A percentile compares a stretch with the other conserved stretches of the same genome.
phyloP scores from a whole-genome alignment of 2,888 invertebrate genomes.

The Bugulina stolonifera region DNA sequence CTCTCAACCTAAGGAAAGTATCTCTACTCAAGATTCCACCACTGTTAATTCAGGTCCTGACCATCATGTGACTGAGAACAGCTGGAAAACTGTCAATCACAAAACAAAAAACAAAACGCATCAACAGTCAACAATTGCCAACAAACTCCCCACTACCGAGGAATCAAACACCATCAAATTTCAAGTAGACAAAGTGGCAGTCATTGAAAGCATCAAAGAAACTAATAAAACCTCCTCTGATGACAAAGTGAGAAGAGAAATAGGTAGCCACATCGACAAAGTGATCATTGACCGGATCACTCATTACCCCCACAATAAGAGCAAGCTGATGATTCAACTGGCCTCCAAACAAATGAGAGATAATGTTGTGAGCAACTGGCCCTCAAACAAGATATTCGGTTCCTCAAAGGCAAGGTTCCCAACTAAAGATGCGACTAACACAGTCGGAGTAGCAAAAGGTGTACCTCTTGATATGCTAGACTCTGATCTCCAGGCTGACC shows the following conservation, averaged over 20 bases:
- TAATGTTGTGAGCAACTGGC: background rate
- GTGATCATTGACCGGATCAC: slow-evolving; percentile 11
- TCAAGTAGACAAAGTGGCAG: slow-evolving; percentile 4
- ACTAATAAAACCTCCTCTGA: slow-evolving; percentile 5
- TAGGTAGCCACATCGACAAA: slow-evolving; percentile 13
- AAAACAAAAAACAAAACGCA: slow-evolving; percentile 1
- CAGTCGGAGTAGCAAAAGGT: slow-evolving; percentile 14
- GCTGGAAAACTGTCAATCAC: background rate
- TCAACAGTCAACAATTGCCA: no score
- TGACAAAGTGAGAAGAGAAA: slow-evolving; percentile 21
- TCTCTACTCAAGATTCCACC: background rate
- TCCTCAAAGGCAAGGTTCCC: slow-evolving; percentile 2
- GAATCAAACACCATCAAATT: slow-evolving; percentile 5
- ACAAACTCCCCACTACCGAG: background rate
- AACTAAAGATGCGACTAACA: background rate
- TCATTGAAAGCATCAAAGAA: slow-evolving; percentile 1
- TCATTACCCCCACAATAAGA: slow-evolving; percentile 5
- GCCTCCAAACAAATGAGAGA: background rate
- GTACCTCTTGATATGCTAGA: slow-evolving; percentile 3
- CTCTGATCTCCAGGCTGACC: background rate
- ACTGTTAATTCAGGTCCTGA: background rate
- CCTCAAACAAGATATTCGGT: background rate
- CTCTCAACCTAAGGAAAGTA: background rate
- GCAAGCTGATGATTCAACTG: slow-evolving; percentile 4
- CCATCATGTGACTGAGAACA: background rate